Conservation (phyloP, 2,113 vertebrate species). For the Hippocampus zosterae region DNA sequence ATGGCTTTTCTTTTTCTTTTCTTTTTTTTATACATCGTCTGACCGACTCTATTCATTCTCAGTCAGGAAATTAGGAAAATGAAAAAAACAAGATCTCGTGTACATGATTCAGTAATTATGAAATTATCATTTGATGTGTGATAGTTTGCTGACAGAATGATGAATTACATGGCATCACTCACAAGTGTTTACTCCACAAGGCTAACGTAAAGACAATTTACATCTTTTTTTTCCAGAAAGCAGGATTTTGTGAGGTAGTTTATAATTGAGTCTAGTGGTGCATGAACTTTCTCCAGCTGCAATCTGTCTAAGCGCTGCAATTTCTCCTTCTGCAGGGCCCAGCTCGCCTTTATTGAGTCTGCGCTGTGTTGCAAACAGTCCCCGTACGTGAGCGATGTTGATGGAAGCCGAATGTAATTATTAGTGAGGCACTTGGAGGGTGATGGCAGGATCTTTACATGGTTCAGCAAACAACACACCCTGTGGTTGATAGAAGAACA, state of each 20-base stretch:
- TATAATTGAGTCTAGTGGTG: constrained; percentile 69
- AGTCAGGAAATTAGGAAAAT: constrained; percentile 28
- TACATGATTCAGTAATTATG: constrained; percentile 44
- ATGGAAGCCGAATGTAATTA: constrained; percentile 69
- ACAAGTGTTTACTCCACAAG: constrained; percentile 52
- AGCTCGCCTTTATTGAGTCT: constrained; percentile 54
- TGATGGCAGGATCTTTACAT: constrained; percentile 60
- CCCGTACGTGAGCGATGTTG: constrained; percentile 61
- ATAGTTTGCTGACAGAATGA: constrained; percentile 38
- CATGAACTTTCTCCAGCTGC: constrained; percentile 66
- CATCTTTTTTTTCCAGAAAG: constrained; percentile 47
- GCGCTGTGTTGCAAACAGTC: constrained; percentile 35
- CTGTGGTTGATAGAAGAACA: constrained; percentile 50
- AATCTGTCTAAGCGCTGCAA: constrained; percentile 59
- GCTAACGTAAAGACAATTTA: constrained; percentile 62
- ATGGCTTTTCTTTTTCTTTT: no score
- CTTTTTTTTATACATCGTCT: not conserved
- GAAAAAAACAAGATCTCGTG: constrained; percentile 43
- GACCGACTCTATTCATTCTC: constrained; percentile 6
- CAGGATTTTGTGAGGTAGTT: constrained; percentile 58
- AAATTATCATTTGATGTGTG: constrained; percentile 31
- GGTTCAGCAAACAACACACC: constrained; percentile 57
- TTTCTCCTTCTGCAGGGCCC: constrained; percentile 50
- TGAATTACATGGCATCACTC: constrained; percentile 52
- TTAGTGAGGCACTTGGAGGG: constrained; percentile 53